Evolutionary conservation across 1,140 invertebrate species (phyloP), one percentile per base, ranked within the genome.

Genomic region (Drosophila tropicalis): DNA sequence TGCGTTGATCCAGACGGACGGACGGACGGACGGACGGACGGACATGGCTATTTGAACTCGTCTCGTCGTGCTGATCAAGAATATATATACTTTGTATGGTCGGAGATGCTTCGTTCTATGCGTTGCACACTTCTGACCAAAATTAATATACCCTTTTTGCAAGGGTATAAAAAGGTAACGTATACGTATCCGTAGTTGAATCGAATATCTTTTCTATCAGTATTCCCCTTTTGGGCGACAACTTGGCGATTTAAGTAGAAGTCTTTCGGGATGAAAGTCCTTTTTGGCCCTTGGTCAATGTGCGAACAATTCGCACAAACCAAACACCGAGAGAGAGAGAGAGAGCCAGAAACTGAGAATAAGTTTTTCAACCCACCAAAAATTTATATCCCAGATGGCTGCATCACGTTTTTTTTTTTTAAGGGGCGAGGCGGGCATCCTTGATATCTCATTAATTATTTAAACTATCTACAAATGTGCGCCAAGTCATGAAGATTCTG

Each of bases 401-500:
- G 71, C 72, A 75, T 64, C 82, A 87, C 83, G 83, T 87, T 68
- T 56, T 13, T 22, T 15, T 67, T n/a, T 12, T 3, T 25, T 25
- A 3, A 25, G 22, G 22, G 22, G 22, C 22, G 22, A 4, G 22
- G 22, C 22, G 22, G 47, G 56, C 66, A 65, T 51, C 39, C 69
- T 64, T 55, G 34, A 36, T 44, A 17, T 34, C 85, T 72, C 84
- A 89, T 89, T 89, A 89, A 89, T 89, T 89, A 89, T 89, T 89
- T 84, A 89, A 78, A 72, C 85, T 84, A 90, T 84, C 84, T 90
- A 84, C 85, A 79, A 89, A 81, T 89, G 76, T 84, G 79, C 63
- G 25, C 40, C 62, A 70, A 70, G 54, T 76, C 77, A 67, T 67
- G 68, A 51, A 39, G 36, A 39, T 67, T 60, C 64, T 41, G 56